phyloP scores from a whole-genome alignment of 1,140 invertebrate species.

The Limonius californicus region DNA sequence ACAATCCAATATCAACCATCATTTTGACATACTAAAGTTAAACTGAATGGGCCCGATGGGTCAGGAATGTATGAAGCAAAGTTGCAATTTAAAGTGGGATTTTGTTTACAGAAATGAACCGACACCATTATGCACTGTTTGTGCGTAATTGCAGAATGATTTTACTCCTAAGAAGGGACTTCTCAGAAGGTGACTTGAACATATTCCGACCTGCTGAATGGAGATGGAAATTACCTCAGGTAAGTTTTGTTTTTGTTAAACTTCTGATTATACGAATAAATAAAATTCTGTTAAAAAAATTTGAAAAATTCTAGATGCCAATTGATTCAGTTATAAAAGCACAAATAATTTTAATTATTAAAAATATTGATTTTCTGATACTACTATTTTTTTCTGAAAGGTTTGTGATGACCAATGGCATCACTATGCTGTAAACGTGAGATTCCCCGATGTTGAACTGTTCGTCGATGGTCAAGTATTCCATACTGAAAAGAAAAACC shows the following conservation, averaged over 20 bases:
- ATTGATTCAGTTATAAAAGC: too few relatives aligned
- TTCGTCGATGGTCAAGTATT: slow-evolving; percentile 87
- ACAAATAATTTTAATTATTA: too few relatives aligned
- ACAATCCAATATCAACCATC: too few relatives aligned
- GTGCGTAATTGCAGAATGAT: slow-evolving; percentile 95
- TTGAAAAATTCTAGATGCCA: too few relatives aligned
- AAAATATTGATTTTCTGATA: too few relatives aligned
- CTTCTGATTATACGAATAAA: too few relatives aligned
- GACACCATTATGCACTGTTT: slow-evolving; percentile 96
- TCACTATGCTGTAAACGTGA: slow-evolving; percentile 91
- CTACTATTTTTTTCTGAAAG: too few relatives aligned
- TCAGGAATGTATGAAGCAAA: too few relatives aligned
- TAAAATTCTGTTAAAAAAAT: not conserved
- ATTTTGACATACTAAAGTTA: too few relatives aligned
- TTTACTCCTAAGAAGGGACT: slow-evolving; percentile 86
- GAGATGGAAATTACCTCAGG: slow-evolving; percentile 87
- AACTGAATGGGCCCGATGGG: too few relatives aligned
- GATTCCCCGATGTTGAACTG: slow-evolving; percentile 83
- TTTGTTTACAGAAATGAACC: slow-evolving; percentile 84
- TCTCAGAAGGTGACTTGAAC: slow-evolving; percentile 87
- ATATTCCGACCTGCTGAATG: slow-evolving; percentile 97
- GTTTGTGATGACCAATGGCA: slow-evolving; percentile 99
- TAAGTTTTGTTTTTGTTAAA: slow-evolving; percentile 41
- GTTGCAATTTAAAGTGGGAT: too few relatives aligned
- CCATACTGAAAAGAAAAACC: slow-evolving; percentile 76